phyloP scores from a whole-genome alignment of 2,797 vertebrate species.

The Paratrypauchen microcephalus region DNA sequence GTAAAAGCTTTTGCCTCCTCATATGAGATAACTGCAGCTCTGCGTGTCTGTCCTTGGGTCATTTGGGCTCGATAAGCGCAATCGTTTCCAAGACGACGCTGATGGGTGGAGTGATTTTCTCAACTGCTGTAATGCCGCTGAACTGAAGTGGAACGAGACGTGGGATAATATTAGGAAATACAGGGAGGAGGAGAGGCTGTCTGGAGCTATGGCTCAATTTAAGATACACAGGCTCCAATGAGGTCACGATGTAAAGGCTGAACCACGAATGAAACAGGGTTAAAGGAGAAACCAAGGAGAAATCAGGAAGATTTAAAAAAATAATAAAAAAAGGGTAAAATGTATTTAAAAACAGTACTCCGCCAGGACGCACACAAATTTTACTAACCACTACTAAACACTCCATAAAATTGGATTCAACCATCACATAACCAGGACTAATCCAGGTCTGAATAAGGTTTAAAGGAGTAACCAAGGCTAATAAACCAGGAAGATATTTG shows the following conservation, averaged over 20 bases:
- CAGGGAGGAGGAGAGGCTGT: slow-evolving; percentile 45
- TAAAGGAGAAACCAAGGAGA: too few species aligned
- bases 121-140: slow-evolving; percentile 39
- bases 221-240: neutral
- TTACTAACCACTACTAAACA: too few species aligned
- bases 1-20: slow-evolving; percentile 22
- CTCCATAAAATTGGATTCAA: too few species aligned
- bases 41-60: slow-evolving; percentile 48
- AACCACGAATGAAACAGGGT: neutral
- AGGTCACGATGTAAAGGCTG: slow-evolving; percentile 7
- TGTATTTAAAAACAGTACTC: too few species aligned
- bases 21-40: slow-evolving; percentile 16
- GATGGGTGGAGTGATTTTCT: slow-evolving; percentile 43
- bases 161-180: slow-evolving; percentile 55
- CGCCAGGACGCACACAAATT: too few species aligned
- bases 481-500: too few species aligned
- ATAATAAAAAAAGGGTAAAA: too few species aligned
- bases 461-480: too few species aligned
- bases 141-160: slow-evolving; percentile 55
- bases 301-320: too few species aligned
- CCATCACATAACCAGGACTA: too few species aligned
- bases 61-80: slow-evolving; percentile 42
- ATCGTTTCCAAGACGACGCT: slow-evolving; percentile 59
- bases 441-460: too few species aligned
- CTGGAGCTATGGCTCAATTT: slow-evolving; percentile 27